Evolutionary conservation across 37 sponge, comb jelly and placozoan species (phyloP), one percentile per base, ranked within the genome.

Genomic region (Mnemiopsis leidyi): DNA sequence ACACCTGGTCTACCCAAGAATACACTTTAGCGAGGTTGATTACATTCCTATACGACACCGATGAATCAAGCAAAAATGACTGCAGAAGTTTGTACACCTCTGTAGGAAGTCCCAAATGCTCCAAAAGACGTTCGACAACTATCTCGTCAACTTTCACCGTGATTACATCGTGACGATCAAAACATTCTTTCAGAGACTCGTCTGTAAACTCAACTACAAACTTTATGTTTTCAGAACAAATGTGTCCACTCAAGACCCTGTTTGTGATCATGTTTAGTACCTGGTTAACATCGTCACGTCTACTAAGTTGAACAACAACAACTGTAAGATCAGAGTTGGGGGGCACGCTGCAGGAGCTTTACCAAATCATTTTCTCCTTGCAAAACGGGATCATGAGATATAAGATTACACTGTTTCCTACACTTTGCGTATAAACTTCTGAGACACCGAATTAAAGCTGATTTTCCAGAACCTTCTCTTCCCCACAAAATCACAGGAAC

Each of bases 201-300:
- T 23, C 36, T 20, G 79, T 34, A 28, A 77, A 31, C 79, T 77
- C 79, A 28, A 77, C 79, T 9, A 77, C 79, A 77, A 77, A 77
- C 36, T 20, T 28, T 36, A 77, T 36, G 0, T 34, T 77, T 16
- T 33, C 33, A 33, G 79, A 77, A 20, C 36, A 7, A 0, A 31
- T 2, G 0, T 16, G 3, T 32, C 79, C 79, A 28, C 33, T 9
- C 7, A 77, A 13, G 9, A 9, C 5, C 26, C 36, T 26, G 16
- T 26, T 13, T 13, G 20, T 31, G 3, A 77, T 20, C 33, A 77
- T 77, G 30, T 77, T 32, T 36, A 77, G 16, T 33, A 77, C 36
- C 0, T 77, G 20, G 2, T 77, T 1, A 1, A 77, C 34, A 28
- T 16, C 36, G 1, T 77, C 79, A 1, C 79, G 20, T 77, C 32